phyloP scores from a whole-genome alignment of 2,797 vertebrate species.

The Brotula barbata region DNA sequence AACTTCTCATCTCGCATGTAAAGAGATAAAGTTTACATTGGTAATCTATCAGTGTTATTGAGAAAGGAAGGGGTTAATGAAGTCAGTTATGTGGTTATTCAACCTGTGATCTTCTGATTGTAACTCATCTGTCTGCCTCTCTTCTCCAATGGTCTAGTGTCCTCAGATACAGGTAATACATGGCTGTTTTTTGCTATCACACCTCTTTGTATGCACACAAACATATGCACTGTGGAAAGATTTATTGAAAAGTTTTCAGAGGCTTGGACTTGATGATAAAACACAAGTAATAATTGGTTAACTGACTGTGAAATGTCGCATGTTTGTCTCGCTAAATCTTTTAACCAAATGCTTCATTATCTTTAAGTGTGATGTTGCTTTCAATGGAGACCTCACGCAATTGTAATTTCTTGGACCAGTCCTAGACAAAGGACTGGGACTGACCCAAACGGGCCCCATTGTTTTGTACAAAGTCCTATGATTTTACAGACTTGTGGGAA shows the following conservation, averaged over 20 bases:
- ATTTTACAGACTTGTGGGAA: too few species aligned
- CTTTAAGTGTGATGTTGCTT: slow-evolving; percentile 56
- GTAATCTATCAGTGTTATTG: too few species aligned
- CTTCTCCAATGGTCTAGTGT: slow-evolving; percentile 81
- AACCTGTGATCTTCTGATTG: slow-evolving; percentile 68
- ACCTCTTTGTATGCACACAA: slow-evolving; percentile 46
- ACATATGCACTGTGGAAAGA: slow-evolving; percentile 18
- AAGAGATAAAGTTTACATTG: too few species aligned
- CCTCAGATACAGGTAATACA: slow-evolving; percentile 89
- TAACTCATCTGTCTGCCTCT: slow-evolving; percentile 79
- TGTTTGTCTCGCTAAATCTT: slow-evolving; percentile 21
- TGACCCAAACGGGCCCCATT: too few species aligned
- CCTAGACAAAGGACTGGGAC: too few species aligned
- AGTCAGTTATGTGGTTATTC: slow-evolving; percentile 50
- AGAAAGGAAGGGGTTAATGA: too few species aligned
- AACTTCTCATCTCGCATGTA: too few species aligned
- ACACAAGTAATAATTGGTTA: too few species aligned
- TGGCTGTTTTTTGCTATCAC: slow-evolving; percentile 62
- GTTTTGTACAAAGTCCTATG: too few species aligned
- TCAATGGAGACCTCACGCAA: slow-evolving; percentile 56
- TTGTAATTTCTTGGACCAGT: too few species aligned
- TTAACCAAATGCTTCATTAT: slow-evolving; percentile 16
- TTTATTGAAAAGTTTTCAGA: slow-evolving; percentile 11
- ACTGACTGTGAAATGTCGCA: slow-evolving; percentile 18
- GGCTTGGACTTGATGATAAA: slow-evolving; percentile 38